Base-by-base conservation (phyloP, 2,113 vertebrate species). In the Capreolus pygargus region DNA sequence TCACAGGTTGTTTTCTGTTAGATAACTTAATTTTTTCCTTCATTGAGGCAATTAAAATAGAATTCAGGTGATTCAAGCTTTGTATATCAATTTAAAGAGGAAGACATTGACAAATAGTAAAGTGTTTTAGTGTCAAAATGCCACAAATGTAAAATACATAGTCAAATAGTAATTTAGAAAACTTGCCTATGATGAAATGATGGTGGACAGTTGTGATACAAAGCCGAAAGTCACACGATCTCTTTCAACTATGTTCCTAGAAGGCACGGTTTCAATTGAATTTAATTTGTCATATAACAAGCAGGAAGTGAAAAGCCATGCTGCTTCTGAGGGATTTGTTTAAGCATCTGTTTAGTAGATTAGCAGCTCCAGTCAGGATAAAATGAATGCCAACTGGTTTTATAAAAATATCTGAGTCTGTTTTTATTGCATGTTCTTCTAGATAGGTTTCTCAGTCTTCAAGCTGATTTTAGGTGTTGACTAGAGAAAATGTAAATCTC, bases 401-500 rank as follows among this genome's bases (percentile, higher is more conserved):
- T 64, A 43, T 13, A 58, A 60, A 47, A 57, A 87, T 15, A 60
- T 16, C 27, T 45, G 54, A 50, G 9, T 87, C 86, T 60, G 52
- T 25, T 87, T 87, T 60, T 17, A 70, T 19, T 36, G 43, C 9
- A 27, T 70, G 14, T 25, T 61, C 21, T 52, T 64, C 36, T 91
- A 45, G 36, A 14, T 52, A 17, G 8, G 52, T 96, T 94, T 97
- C 82, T 85, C 70, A 45, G 36, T 82, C 33, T 92, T 74, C n/a
- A 83, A n/a, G 45, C 9, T 86, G 83, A 87, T 96, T 93, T 85
- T 21, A 19, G 97, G 5, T 21, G 88, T 96, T 92, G 74, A 60
- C 25, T 94, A 28, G 95, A 86, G 27, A 90, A 97, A 98, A 83
- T 67, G 0, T 95, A 97, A 97, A 92, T 86, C 70, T 92, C 25